phyloP scores from a whole-genome alignment of 1,140 invertebrate species.

The Hylaeus volcanicus region DNA sequence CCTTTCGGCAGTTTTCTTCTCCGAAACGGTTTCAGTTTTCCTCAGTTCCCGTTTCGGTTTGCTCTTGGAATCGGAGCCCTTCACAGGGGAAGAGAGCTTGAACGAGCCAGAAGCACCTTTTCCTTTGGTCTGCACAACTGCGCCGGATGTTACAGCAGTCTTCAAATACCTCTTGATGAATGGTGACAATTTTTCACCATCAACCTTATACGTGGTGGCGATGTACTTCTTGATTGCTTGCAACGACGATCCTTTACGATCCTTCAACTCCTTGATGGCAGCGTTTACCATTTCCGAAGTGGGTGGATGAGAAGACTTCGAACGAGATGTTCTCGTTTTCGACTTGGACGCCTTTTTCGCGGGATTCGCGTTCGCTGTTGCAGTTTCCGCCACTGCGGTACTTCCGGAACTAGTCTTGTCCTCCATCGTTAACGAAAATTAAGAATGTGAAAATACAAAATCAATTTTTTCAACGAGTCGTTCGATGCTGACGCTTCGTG shows the following conservation, averaged over 20 bases:
- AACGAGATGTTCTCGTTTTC: constrained; percentile 17
- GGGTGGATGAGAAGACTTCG: constrained; percentile 15
- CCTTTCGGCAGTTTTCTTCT: background rate
- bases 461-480: too few species aligned
- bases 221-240: constrained; percentile 55
- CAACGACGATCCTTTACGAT: constrained; percentile 57
- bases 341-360: constrained; percentile 28
- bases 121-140: constrained; percentile 49
- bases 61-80: background rate
- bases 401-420: constrained; percentile 36
- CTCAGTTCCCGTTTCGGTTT: background rate
- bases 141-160: constrained; percentile 37
- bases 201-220: constrained; percentile 45
- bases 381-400: background rate
- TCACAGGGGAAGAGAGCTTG: constrained; percentile 12
- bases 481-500: background rate
- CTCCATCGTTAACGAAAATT: constrained; percentile 13
- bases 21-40: background rate
- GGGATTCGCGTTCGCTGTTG: background rate
- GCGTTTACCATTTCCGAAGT: constrained; percentile 48
- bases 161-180: constrained; percentile 51
- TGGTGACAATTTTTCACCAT: constrained; percentile 51
- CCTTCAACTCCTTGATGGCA: constrained; percentile 54
- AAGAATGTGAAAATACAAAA: too few species aligned
- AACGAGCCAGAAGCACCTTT: constrained; percentile 54